Conservation (phyloP, 2,113 vertebrate species). For the Catharus fuscescens region DNA sequence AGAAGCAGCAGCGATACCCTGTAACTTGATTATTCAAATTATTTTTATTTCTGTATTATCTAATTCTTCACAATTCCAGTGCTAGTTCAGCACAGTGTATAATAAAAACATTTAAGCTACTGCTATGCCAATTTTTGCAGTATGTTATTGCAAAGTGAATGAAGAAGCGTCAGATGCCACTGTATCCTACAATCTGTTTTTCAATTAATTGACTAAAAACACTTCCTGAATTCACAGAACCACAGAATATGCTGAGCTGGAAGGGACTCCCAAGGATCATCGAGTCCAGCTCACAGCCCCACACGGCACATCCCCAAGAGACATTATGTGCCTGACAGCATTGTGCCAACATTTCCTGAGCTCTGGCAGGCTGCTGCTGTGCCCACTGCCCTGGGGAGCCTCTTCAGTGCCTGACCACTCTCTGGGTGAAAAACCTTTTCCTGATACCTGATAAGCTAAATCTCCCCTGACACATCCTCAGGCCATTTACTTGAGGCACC, state of each 20-base stretch:
- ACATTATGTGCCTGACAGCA: accelerated
- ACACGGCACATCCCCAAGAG: not conserved
- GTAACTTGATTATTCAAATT: not conserved
- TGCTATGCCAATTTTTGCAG: not conserved
- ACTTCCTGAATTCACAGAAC: not conserved
- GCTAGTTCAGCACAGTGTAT: accelerated
- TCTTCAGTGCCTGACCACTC: not conserved
- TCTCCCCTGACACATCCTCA: not conserved
- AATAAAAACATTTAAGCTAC: not conserved
- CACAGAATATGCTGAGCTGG: not conserved
- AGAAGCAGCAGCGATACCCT: accelerated
- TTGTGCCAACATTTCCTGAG: accelerated
- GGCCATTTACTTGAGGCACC: not conserved
- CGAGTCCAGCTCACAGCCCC: accelerated
- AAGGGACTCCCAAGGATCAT: not conserved
- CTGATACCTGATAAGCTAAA: not conserved
- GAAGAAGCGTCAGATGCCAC: not conserved
- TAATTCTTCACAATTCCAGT: not conserved
- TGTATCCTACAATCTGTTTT: not conserved
- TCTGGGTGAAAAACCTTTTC: not conserved
- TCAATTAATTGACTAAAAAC: not conserved
- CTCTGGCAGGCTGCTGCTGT: not conserved
- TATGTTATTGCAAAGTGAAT: not conserved
- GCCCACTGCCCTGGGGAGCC: not conserved
- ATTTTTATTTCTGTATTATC: not conserved